Percentiles rank a stretch among this genome's conserved stretches.
These are phyloP conservation scores for Heterotilapia buettikoferi DNA, from an alignment of 2,113 vertebrate species.

Conservation along the genomic window DNA sequence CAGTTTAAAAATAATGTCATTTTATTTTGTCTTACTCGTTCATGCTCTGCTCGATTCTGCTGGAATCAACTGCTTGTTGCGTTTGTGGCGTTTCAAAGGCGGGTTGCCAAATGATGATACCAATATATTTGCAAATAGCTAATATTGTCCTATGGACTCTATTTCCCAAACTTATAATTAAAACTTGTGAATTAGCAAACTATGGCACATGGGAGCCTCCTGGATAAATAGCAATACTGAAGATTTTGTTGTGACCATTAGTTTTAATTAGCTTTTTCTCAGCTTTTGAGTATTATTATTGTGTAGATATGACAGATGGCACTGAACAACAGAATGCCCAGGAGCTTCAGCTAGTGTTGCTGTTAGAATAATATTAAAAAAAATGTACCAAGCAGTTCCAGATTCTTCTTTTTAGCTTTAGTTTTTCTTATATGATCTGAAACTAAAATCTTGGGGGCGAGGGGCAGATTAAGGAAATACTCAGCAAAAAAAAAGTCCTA, in stretches of 20 bases:
- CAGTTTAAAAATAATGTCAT: not conserved
- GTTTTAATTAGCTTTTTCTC: not conserved
- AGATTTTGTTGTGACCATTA: not conserved
- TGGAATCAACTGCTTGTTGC: not conserved
- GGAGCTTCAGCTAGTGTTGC: not conserved
- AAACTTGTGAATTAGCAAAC: not conserved
- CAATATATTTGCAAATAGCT: not conserved
- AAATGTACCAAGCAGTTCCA: not conserved
- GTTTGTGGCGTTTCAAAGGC: not conserved
- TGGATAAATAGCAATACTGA: not conserved
- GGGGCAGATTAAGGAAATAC: not conserved
- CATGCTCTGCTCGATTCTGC: not conserved
- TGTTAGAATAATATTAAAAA: not conserved
- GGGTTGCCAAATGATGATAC: not conserved
- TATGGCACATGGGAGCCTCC: not conserved
- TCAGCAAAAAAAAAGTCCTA: not conserved
- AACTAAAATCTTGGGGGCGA: not conserved
- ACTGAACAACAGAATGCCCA: not conserved
- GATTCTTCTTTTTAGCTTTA: not conserved
- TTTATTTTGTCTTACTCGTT: not conserved
- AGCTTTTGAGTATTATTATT: not conserved
- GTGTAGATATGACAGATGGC: not conserved
- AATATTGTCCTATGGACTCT: not conserved
- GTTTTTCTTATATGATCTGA: not conserved
- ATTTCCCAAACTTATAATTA: not conserved